Percentiles rank a stretch among this genome's conserved stretches.
Evolutionary conservation across 2,113 vertebrate genomes (phyloP).

Genomic region (Opisthocomus hoazin): DNA sequence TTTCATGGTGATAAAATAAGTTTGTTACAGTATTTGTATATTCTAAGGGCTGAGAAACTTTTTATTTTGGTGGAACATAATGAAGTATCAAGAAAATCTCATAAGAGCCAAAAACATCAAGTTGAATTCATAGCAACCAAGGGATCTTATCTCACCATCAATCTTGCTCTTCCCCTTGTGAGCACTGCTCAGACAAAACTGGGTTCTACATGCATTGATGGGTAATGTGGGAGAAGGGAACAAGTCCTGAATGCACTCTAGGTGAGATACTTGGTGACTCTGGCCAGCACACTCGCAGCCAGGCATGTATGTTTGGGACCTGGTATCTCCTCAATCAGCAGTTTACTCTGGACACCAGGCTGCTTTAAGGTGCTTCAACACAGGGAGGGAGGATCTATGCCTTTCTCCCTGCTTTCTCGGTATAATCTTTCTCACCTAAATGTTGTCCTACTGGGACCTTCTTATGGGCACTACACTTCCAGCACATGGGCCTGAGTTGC

Average conservation of each 20-base stretch:
- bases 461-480: not conserved
- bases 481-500: not conserved
- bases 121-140: not conserved
- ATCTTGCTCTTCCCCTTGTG: not conserved
- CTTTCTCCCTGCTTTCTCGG: not conserved
- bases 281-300: not conserved
- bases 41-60: not conserved
- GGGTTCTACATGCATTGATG: not conserved
- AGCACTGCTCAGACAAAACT: not conserved
- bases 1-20: not conserved
- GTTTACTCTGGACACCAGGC: not conserved
- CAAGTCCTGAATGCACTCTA: not conserved
- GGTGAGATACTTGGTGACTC: not conserved
- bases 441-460: not conserved
- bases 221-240: not conserved
- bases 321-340: not conserved
- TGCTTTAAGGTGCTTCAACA: not conserved
- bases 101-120: not conserved
- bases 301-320: not conserved
- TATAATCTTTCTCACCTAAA: not conserved
- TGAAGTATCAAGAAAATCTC: not conserved
- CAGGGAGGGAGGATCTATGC: not conserved
- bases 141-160: not conserved
- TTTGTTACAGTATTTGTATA: not conserved
- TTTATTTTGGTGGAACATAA: not conserved